Conservation (phyloP, 2,888 invertebrate genomes). For the Lycia hirtaria region DNA sequence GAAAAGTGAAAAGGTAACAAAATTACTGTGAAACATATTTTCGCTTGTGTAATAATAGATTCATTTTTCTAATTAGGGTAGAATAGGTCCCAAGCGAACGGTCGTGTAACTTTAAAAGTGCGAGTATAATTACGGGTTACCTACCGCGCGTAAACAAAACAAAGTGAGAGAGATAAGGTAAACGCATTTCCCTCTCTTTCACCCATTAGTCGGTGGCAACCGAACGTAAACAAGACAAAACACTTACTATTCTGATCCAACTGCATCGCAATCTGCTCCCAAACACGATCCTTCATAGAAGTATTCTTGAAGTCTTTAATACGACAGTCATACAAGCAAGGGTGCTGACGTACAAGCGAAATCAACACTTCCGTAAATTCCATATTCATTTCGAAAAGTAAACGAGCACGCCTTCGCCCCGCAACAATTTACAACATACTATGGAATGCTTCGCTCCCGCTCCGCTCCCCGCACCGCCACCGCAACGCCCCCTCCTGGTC, state of each 20-base stretch:
- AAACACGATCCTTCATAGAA: constrained; percentile 3
- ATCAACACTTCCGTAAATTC: constrained; percentile 17
- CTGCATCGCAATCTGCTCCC: constrained; percentile 20
- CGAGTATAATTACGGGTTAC: no score
- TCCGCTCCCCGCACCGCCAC: constrained; percentile 14
- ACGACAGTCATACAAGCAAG: constrained; percentile 20
- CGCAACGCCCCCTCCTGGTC: neutral
- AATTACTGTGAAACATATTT: no score
- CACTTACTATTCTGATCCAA: constrained; percentile 22
- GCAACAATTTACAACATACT: constrained; percentile 9
- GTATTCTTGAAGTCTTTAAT: constrained; percentile 12
- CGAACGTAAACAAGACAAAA: neutral
- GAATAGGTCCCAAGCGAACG: no score
- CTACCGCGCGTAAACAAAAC: no score
- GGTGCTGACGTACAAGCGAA: constrained; percentile 11
- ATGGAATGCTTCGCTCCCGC: constrained; percentile 1
- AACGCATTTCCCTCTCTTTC: no score
- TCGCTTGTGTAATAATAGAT: no score
- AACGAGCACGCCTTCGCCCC: constrained; percentile 10
- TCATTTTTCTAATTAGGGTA: no score
- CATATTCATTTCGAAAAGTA: constrained; percentile 5
- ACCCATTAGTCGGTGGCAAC: no score
- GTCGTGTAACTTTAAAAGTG: no score
- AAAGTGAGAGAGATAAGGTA: no score
- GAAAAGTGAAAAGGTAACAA: no score